phyloP scores from a whole-genome alignment of 2,888 invertebrate species.

The Chaetogeoica ovagalla region DNA sequence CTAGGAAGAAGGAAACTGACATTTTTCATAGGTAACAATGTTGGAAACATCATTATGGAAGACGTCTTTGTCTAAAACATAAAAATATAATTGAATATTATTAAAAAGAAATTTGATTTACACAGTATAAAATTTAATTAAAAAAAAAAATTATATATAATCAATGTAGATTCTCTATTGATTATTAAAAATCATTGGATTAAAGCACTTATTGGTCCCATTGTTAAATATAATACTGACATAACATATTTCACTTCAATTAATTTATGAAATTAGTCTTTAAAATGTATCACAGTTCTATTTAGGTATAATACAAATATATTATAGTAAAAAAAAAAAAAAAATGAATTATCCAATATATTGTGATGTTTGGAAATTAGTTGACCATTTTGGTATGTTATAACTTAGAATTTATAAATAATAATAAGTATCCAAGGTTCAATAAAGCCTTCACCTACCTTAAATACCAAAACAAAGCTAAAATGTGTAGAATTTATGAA shows the following conservation, averaged over 20 bases:
- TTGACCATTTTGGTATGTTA: not conserved
- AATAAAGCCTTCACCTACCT: conserved; percentile 15
- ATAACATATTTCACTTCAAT: not conserved
- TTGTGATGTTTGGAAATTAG: conserved; percentile 20
- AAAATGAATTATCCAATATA: not conserved
- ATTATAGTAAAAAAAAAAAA: not conserved
- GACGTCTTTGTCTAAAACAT: not conserved
- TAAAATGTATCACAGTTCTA: conserved; percentile 27
- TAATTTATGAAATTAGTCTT: not conserved
- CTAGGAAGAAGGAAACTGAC: not conserved
- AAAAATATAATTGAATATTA: not conserved
- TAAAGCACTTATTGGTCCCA: not conserved
- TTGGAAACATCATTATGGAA: not conserved
- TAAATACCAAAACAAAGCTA: conserved; percentile 11
- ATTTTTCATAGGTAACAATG: not conserved
- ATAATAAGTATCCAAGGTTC: not conserved
- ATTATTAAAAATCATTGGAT: not conserved
- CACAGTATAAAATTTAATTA: not conserved
- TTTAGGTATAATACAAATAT: conserved; percentile 17
- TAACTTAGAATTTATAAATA: not conserved
- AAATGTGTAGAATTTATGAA: not conserved
- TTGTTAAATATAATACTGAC: conserved; percentile 16
- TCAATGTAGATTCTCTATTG: not conserved
- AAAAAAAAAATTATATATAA: not conserved
- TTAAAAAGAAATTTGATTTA: too few relatives aligned